Evolutionary conservation across 2,888 invertebrate species (phyloP), one percentile per base, ranked within the genome.

Genomic region (Drosophila suboccidentalis): DNA sequence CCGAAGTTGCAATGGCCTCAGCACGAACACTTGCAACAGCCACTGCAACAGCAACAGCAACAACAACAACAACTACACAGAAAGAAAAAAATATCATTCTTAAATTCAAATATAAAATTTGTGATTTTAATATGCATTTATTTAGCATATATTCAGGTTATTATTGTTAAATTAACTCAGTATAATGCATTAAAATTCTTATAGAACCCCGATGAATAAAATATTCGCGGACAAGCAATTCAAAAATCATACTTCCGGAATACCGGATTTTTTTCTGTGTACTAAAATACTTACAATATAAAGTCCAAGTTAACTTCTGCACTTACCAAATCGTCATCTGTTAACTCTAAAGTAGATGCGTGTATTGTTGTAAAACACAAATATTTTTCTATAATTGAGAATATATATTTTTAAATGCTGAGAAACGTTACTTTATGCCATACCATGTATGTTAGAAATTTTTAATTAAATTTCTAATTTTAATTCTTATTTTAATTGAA

Each of bases 1-100:
- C 80, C 80, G 58, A 80, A 75, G 76, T 75, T 86, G 81, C 83
- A 78, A 68, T 61, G 66, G 66, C 62, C 67, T 60, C 66, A 66
- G 44, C 54, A 50, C 32, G 47, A 60, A 36, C 57, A 51, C 29
- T 26, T 26, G 26, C 29, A 60, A 34, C 55, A 47, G 43, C 58
- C 64, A 61, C 63, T n/a, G 49, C 60, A 65, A 43, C 71, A 62
- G 78, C 54, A 65, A 43, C 71, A 62, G 78, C 54, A 65, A 36
- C 71, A 62, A 80, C 62, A 66, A 17, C 32, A 44, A 11, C 51
- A 59, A 22, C 50, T 26, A 26, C 26, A 26, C 26, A 1, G 6
- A 26, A 5, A 19, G 19, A 19, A 26, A 26, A 26, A 26, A 5
- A 26, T n/a, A 26, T 26, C 5, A 26, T 26, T 26, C 26, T 6